A percentile compares a stretch with the other conserved stretches of the same genome.
These are phyloP conservation scores for Phoxinus phoxinus DNA, from an alignment of 2,113 vertebrate genomes.

Conservation along the genomic window DNA sequence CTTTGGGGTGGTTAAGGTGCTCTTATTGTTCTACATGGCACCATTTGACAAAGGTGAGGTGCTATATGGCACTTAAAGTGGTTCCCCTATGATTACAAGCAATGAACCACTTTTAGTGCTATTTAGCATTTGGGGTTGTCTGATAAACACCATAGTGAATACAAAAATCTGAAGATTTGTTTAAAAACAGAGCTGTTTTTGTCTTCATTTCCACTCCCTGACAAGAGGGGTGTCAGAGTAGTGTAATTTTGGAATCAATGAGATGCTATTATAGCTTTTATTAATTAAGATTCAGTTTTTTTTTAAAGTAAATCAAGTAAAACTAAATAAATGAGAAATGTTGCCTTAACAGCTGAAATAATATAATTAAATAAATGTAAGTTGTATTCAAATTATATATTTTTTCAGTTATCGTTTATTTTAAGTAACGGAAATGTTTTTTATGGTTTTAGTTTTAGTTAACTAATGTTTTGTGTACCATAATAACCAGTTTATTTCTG, in stretches of 20 bases:
- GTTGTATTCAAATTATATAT: not conserved
- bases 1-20: too few species aligned
- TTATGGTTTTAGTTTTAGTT: not conserved
- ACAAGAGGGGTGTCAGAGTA: not conserved
- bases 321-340: not conserved
- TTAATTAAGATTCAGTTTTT: not conserved
- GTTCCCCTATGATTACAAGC: too few species aligned
- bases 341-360: not conserved
- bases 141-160: too few species aligned
- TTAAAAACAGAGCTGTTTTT: too few species aligned
- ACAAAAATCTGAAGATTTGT: too few species aligned
- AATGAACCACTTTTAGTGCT: too few species aligned
- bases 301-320: not conserved
- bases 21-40: too few species aligned
- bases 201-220: too few species aligned
- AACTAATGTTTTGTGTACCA: not conserved
- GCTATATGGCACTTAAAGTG: too few species aligned
- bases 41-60: too few species aligned
- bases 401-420: not conserved
- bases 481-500: not conserved
- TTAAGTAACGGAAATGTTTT: not conserved
- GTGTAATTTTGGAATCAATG: not conserved
- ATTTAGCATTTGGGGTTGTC: too few species aligned
- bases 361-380: too few species aligned
- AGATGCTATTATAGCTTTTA: not conserved